Percentiles rank a stretch among this genome's conserved stretches.
Conservation (phyloP, 2,888 invertebrate genomes). For the Pseudeuparius sepicola region DNA sequence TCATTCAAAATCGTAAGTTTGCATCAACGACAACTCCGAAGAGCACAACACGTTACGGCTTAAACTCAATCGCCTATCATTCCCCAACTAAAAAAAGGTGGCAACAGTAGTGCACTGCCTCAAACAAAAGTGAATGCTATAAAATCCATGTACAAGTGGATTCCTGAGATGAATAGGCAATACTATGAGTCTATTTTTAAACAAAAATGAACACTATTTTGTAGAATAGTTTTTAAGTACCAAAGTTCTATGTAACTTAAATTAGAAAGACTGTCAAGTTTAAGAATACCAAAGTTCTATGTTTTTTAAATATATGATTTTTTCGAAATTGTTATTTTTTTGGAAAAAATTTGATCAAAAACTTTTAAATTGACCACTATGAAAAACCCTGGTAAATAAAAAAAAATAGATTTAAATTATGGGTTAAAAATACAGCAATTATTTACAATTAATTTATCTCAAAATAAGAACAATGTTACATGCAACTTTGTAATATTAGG, state of each 20-base stretch:
- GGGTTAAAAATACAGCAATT: conserved; percentile 1
- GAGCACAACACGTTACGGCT: conserved; percentile 9
- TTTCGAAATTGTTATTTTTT: conserved; percentile 4
- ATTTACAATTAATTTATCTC: conserved; percentile 1
- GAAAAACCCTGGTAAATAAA: background rate
- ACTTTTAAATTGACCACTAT: conserved; percentile 2
- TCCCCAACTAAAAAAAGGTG: conserved; percentile 6
- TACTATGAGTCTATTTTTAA: conserved; percentile 9
- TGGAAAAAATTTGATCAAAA: background rate
- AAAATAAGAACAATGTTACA: conserved; percentile 2
- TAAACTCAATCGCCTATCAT: conserved; percentile 1
- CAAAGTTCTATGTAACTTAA: conserved; percentile 7
- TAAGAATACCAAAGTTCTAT: conserved; percentile 9
- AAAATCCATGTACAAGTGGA: conserved; percentile 14
- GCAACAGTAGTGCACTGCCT: conserved; percentile 8
- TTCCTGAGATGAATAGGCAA: conserved; percentile 14
- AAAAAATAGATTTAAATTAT: conserved; percentile 1
- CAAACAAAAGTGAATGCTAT: conserved; percentile 15
- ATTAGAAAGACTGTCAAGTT: conserved; percentile 5
- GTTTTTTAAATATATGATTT: conserved; percentile 9
- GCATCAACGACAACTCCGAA: conserved; percentile 6
- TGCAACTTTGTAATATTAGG: conserved; percentile 3
- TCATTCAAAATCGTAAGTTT: conserved; percentile 2
- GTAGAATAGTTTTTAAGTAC: conserved; percentile 5
- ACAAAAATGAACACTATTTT: background rate